phyloP scores from a whole-genome alignment of 1,140 invertebrate species.

The Papilio polytes region DNA sequence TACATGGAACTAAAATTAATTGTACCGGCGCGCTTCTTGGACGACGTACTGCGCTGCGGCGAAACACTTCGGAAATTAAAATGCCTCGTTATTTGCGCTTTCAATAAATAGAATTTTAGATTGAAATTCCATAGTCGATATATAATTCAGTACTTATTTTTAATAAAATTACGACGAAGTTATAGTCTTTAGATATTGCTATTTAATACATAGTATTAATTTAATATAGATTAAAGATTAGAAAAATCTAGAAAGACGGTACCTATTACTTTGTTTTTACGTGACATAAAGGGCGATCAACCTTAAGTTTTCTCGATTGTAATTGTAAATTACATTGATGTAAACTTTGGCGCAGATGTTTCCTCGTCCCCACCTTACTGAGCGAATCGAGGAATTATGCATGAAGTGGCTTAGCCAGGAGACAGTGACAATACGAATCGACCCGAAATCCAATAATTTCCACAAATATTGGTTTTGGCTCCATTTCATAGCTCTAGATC shows the following conservation, averaged over 20 bases:
- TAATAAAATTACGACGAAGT: not conserved
- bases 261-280: not conserved
- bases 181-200: not conserved
- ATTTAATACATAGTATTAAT: too few species aligned
- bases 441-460: constrained; percentile 29
- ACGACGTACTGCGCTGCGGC: constrained; percentile 19
- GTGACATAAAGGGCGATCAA: not conserved
- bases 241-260: not conserved
- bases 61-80: constrained; percentile 40
- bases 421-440: constrained; percentile 28
- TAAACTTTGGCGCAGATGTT: constrained; percentile 10
- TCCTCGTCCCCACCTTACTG: constrained; percentile 4
- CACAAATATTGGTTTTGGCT: constrained; percentile 29
- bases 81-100: constrained; percentile 27
- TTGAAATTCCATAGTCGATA: constrained; percentile 2
- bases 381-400: constrained; percentile 26
- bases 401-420: constrained; percentile 20
- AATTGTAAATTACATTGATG: not conserved
- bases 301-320: not conserved
- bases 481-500: constrained; percentile 23
- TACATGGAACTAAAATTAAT: constrained; percentile 44
- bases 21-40: constrained; percentile 37
- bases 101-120: constrained; percentile 9
- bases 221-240: too few species aligned
- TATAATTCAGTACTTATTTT: not conserved